Evolutionary conservation across 35 echinoderm and acorn worm genomes (phyloP).

Genomic region (Strongylocentrotus purpuratus): DNA sequence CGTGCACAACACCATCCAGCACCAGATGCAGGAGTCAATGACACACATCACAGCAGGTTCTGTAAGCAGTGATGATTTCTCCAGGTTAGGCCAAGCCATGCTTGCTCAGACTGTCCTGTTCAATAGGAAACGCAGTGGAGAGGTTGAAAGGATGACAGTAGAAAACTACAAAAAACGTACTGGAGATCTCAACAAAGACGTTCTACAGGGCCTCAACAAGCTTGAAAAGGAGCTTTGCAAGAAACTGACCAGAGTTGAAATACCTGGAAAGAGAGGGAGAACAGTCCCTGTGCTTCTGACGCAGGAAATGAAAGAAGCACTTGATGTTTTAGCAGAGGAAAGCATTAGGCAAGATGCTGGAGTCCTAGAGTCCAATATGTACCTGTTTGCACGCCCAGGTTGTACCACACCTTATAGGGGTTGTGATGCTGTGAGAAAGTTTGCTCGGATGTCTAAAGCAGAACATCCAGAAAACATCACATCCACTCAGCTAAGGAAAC

Average conservation of each 20-base stretch:
- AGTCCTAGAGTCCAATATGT: conserved; percentile 42
- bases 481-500: conserved; percentile 69
- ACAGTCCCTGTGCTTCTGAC: conserved; percentile 68
- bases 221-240: conserved; percentile 67
- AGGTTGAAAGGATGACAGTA: conserved; percentile 66
- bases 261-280: conserved; percentile 69
- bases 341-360: conserved; percentile 40
- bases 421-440: conserved; percentile 70
- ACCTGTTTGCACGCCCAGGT: conserved; percentile 56
- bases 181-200: conserved; percentile 31
- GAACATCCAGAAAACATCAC: conserved; percentile 68
- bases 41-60: conserved; percentile 32
- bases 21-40: conserved; percentile 29
- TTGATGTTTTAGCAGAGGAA: conserved; percentile 30
- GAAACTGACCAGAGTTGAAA: conserved; percentile 58
- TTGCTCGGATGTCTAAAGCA: conserved; percentile 38
- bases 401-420: conserved; percentile 50
- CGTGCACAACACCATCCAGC: conserved; percentile 50
- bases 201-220: conserved; percentile 51
- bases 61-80: conserved; percentile 40
- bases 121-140: conserved; percentile 69
- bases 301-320: conserved; percentile 50
- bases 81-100: conserved; percentile 45
- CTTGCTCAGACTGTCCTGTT: conserved; percentile 65
- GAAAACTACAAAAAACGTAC: conserved; percentile 40